Conservation (phyloP, 2,113 vertebrate species). For the Oenanthe melanoleuca region DNA sequence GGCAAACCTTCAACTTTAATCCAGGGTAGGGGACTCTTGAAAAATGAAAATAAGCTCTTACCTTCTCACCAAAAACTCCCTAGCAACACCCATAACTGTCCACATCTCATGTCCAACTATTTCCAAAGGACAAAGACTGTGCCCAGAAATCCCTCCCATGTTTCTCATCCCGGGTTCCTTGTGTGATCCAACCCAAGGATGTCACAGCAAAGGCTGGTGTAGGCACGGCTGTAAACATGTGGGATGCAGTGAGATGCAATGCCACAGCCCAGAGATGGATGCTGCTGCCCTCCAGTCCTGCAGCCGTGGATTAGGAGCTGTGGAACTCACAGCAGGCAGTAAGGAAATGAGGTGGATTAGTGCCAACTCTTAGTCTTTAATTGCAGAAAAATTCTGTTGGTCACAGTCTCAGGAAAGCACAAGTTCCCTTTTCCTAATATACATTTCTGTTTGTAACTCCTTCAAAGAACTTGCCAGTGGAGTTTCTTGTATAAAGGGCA, state of each 20-base stretch:
- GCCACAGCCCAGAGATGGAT: neutral
- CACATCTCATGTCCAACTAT: neutral
- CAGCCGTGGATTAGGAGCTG: neutral
- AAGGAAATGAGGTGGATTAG: slow-evolving; percentile 5
- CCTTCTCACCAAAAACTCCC: neutral
- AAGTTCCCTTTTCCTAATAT: neutral
- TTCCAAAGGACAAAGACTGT: neutral
- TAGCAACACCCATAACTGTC: neutral
- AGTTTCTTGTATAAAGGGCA: neutral
- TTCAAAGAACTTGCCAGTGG: neutral
- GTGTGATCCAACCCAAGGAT: neutral
- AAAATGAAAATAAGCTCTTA: neutral
- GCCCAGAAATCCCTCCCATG: neutral
- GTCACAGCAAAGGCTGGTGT: neutral
- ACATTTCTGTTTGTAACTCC: neutral
- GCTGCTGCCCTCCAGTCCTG: neutral
- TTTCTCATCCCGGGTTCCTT: neutral
- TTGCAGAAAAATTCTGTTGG: neutral
- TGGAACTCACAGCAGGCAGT: neutral
- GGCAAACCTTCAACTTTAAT: neutral
- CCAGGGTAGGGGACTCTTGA: neutral
- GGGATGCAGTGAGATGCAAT: neutral
- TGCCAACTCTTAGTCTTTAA: neutral
- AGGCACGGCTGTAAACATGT: accelerated
- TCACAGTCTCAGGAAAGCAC: neutral